These are phyloP conservation scores for Metallyticus violacea DNA, from an alignment of 2,888 invertebrate genomes.

Conservation along the genomic window DNA sequence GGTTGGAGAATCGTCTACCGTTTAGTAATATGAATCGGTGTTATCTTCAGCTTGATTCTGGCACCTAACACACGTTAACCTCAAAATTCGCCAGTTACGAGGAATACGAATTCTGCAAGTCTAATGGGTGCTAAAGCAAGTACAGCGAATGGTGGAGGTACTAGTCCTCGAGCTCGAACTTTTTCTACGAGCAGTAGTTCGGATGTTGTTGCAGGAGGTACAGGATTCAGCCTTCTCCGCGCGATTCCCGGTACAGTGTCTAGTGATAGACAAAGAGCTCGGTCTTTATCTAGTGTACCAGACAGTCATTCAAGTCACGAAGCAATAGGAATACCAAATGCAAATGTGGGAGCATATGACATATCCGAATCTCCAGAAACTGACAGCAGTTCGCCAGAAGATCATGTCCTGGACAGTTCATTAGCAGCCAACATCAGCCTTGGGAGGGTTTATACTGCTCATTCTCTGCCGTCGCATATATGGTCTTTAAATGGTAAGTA, in stretches of 20 bases:
- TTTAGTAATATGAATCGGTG: constrained; percentile 33
- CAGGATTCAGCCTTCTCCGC: constrained; percentile 63
- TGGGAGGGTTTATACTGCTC: constrained; percentile 81
- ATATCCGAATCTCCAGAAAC: constrained; percentile 64
- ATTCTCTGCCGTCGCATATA: constrained; percentile 87
- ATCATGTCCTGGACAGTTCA: constrained; percentile 53
- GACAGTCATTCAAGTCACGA: constrained; percentile 61
- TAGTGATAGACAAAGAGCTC: constrained; percentile 76
- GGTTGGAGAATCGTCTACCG: constrained; percentile 46
- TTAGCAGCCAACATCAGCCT: constrained; percentile 56
- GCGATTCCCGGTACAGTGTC: constrained; percentile 67
- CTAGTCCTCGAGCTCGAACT: constrained; percentile 70
- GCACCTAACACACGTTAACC: constrained; percentile 8
- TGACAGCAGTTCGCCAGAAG: constrained; percentile 67
- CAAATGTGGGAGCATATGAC: constrained; percentile 60
- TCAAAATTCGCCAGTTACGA: constrained; percentile 9
- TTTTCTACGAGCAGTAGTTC: constrained; percentile 72
- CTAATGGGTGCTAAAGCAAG: constrained; percentile 82
- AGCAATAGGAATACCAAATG: constrained; percentile 57
- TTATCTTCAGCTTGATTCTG: constrained; percentile 20
- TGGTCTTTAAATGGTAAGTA: constrained; percentile 86
- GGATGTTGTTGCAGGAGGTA: constrained; percentile 53
- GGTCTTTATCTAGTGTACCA: constrained; percentile 80
- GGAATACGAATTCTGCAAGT: constrained; percentile 15
- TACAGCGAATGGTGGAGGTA: constrained; percentile 68